These are phyloP conservation scores for Petaurus breviceps DNA, from an alignment of 2,113 vertebrate species.

Conservation along the genomic window DNA sequence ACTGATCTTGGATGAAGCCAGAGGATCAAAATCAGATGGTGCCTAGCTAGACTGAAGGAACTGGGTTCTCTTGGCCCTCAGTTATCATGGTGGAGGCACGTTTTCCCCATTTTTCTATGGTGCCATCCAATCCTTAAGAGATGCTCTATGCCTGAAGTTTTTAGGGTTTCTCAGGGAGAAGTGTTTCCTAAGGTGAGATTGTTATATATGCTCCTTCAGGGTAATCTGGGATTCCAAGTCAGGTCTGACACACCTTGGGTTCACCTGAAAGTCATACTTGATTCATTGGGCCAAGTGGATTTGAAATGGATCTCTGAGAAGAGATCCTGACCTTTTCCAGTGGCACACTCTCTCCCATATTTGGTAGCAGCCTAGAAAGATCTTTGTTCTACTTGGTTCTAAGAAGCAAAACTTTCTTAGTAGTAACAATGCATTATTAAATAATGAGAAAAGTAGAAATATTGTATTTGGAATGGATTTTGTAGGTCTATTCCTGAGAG, in stretches of 20 bases:
- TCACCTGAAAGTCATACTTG: background rate
- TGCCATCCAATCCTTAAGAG: conserved; percentile 33
- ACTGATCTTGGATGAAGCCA: background rate
- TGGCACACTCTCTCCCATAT: too few relatives aligned
- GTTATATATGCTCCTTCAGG: background rate
- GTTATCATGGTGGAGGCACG: background rate
- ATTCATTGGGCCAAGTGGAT: background rate
- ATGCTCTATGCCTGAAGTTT: conserved; percentile 30
- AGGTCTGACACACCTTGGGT: background rate
- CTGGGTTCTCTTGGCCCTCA: background rate
- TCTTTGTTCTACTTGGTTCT: too few relatives aligned
- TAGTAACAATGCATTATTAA: too few relatives aligned
- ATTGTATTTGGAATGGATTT: too few relatives aligned
- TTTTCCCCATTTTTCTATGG: conserved; percentile 14
- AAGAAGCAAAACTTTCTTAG: too few relatives aligned
- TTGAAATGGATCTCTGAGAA: conserved; percentile 22
- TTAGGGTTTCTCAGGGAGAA: conserved; percentile 10
- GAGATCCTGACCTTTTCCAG: background rate
- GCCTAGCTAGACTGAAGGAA: background rate
- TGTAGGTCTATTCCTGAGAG: too few relatives aligned
- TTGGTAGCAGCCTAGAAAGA: too few relatives aligned
- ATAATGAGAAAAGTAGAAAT: too few relatives aligned
- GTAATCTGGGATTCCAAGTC: conserved; percentile 8
- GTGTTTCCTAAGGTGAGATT: conserved; percentile 1
- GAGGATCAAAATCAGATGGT: background rate